These are phyloP conservation scores for Lepus oiostolus DNA, from an alignment of 2,797 vertebrate genomes.

Conservation along the genomic window DNA sequence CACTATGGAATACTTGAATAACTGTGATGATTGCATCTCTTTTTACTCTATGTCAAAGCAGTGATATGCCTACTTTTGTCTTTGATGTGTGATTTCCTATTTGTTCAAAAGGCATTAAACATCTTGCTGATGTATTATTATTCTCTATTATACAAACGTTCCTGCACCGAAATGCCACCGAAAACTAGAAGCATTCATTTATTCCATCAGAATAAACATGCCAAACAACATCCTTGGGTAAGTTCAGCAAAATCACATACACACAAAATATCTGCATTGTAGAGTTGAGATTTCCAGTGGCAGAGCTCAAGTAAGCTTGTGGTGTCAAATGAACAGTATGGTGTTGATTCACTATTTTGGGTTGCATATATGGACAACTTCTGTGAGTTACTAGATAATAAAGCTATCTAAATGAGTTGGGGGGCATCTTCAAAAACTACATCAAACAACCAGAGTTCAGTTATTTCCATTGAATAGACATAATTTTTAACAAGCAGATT, in stretches of 20 bases:
- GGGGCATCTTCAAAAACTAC: slow-evolving; percentile 18
- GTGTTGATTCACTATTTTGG: background rate
- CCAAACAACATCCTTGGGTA: slow-evolving; percentile 40
- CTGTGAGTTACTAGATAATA: background rate
- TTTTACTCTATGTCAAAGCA: slow-evolving; percentile 64
- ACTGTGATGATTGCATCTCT: slow-evolving; percentile 58
- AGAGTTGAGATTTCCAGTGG: slow-evolving; percentile 25
- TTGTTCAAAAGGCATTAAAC: slow-evolving; percentile 70
- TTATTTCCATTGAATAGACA: slow-evolving; percentile 45
- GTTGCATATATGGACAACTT: background rate
- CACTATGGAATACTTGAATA: slow-evolving; percentile 68
- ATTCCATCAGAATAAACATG: slow-evolving; percentile 59
- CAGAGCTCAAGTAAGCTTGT: background rate
- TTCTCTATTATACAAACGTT: slow-evolving; percentile 73
- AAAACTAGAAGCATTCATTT: slow-evolving; percentile 69
- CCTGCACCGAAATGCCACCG: slow-evolving; percentile 71
- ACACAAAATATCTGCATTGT: background rate
- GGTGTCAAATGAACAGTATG: background rate
- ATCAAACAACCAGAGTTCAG: background rate
- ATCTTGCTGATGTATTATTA: slow-evolving; percentile 62
- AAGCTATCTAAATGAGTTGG: background rate
- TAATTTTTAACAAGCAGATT: slow-evolving; percentile 11
- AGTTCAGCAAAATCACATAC: slow-evolving; percentile 6
- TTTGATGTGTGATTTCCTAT: slow-evolving; percentile 72
- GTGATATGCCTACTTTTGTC: slow-evolving; percentile 21